phyloP scores from a whole-genome alignment of 2,797 vertebrate genomes.

The Okamejei kenojei region DNA sequence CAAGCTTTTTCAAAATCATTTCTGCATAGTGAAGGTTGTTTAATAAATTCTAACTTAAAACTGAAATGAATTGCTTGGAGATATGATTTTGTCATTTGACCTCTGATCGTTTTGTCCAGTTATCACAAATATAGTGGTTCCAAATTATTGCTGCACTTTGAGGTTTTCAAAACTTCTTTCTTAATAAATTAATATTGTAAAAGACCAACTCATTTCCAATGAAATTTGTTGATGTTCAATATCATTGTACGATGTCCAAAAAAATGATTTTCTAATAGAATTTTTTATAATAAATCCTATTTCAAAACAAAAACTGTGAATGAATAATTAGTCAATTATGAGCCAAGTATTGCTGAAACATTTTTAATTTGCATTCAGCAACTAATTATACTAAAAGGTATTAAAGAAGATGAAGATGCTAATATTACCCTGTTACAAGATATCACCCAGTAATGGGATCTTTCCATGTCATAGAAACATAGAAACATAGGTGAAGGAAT shows the following conservation, averaged over 20 bases:
- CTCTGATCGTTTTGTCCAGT: neutral
- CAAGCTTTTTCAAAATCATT: neutral
- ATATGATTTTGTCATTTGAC: neutral
- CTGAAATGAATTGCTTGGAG: neutral
- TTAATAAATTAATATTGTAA: neutral
- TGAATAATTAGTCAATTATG: neutral
- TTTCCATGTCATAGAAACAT: too few relatives aligned
- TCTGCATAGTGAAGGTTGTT: neutral
- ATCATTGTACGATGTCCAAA: neutral
- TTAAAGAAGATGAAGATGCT: neutral
- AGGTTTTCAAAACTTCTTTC: too few relatives aligned
- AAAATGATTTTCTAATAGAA: neutral
- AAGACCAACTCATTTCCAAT: neutral
- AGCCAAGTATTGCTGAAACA: neutral
- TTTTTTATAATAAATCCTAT: neutral
- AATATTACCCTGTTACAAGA: neutral
- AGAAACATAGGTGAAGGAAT: too few relatives aligned
- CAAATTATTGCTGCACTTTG: neutral
- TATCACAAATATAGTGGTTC: neutral
- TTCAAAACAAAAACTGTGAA: neutral
- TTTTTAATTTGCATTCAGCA: neutral
- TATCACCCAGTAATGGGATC: neutral
- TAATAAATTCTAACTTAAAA: neutral
- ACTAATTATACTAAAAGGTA: neutral
- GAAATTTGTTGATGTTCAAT: neutral